Base-by-base conservation (phyloP, 2,888 invertebrate species). In the Margaritifera margaritifera region DNA sequence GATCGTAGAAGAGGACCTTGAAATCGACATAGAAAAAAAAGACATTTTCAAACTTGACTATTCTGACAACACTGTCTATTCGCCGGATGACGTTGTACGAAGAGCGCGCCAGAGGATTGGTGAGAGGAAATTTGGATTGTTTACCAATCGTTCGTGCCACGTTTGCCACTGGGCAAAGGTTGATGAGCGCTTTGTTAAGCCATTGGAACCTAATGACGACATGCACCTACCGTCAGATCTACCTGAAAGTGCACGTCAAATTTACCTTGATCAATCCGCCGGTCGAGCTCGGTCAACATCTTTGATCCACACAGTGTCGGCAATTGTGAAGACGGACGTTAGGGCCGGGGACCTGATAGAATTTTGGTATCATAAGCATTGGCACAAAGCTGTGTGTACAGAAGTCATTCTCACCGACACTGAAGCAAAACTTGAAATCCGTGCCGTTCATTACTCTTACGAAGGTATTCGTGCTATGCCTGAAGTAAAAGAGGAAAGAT, bases 141-240 rank as follows among this genome's bases (percentile, higher is more conserved):
- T 64, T 31, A 65, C 67, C 6, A 67, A 70, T 52, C 69, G 73
- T n/a, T 68, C 69, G 4, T 56, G 67, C n/a, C 69, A 73, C 58
- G 67, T 73, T 25, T 73, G 73, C 31, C 68, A 73, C 52, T 73
- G 73, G 73, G 73, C 69, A 50, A 73, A 69, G 52, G 42, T 73
- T 20, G 62, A 63, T 25, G 53, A 63, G 27, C 54, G 15, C 57
- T 52, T 0, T 42, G 31, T 8, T 27, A 31, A 6, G 6, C 31
- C 6, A 27, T 6, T 4, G 31, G 20, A 15, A 22, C 6, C 20
- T 15, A 55, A 24, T 20, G 27, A 61, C 25, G 6, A 31, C 4
- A 27, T 20, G 11, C 24, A 51, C 18, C 4, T 11, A 20, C 42
- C 54, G n/a, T 52, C 18, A 25, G 53, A 54, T 31, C 1, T 25